Percentiles rank a stretch among this genome's conserved stretches.
phyloP scores from a whole-genome alignment of 2,888 invertebrate genomes.

The Campopleginae sp. region DNA sequence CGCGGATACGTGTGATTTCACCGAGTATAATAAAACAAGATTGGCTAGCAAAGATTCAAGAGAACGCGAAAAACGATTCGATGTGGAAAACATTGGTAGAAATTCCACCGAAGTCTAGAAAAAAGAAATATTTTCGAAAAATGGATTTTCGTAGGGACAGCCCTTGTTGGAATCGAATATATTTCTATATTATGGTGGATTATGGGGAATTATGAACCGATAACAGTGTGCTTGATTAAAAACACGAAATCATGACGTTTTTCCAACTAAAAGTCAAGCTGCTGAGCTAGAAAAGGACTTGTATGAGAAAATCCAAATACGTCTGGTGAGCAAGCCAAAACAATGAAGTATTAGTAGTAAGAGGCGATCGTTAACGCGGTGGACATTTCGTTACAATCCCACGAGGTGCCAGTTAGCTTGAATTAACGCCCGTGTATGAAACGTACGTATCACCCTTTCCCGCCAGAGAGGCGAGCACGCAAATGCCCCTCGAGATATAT shows the following conservation, averaged over 20 bases:
- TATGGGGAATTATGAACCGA: neutral
- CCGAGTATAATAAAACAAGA: neutral
- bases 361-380: conserved; percentile 22
- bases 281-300: neutral
- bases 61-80: neutral
- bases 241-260: neutral
- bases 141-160: no score
- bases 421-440: conserved; percentile 55
- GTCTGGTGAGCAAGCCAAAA: neutral
- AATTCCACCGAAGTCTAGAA: neutral
- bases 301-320: conserved; percentile 6
- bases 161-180: neutral
- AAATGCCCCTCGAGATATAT: conserved; percentile 40
- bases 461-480: conserved; percentile 33
- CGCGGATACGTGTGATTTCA: neutral
- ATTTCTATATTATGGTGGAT: neutral
- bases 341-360: conserved; percentile 28
- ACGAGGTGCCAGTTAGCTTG: conserved; percentile 47
- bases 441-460: conserved; percentile 48
- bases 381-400: conserved; percentile 6
- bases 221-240: neutral
- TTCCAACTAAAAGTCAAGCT: neutral
- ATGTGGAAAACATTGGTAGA: neutral
- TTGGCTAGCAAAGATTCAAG: neutral
- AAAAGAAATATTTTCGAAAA: neutral